Conservation (phyloP, 2,888 invertebrate genomes). For the Alviniconcha strummeri region DNA sequence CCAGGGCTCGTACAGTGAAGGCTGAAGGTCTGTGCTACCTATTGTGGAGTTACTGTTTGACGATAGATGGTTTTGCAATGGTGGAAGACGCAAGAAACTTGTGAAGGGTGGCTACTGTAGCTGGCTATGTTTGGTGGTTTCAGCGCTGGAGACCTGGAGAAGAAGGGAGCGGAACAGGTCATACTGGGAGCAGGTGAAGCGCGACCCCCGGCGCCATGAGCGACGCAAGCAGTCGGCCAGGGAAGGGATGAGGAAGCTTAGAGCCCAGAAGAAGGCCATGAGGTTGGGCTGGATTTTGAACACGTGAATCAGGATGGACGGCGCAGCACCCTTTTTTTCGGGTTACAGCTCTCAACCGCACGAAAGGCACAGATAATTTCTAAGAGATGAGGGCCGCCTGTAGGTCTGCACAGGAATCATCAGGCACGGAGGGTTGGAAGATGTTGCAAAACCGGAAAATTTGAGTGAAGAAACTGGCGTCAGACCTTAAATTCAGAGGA, state of each 20-base stretch:
- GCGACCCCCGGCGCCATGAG: slow-evolving; percentile 10
- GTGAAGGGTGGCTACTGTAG: no score
- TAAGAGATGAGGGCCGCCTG: not conserved
- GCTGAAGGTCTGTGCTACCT: no score
- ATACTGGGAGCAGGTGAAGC: slow-evolving; percentile 16
- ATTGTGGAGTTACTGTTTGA: no score
- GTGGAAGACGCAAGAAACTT: no score
- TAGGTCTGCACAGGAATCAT: no score
- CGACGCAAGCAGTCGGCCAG: slow-evolving; percentile 9
- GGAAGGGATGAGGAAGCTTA: slow-evolving; percentile 27
- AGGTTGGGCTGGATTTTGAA: not conserved
- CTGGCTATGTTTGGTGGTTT: not conserved
- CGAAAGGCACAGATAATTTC: not conserved
- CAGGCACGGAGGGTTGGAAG: no score
- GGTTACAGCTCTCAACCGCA: not conserved
- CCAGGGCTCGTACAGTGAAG: no score
- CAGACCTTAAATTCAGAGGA: no score
- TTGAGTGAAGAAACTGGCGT: no score
- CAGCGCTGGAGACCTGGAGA: slow-evolving; percentile 3
- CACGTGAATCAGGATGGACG: not conserved
- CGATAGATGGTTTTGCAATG: no score
- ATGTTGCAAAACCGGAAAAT: no score
- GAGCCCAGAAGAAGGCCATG: slow-evolving; percentile 22
- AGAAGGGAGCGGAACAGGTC: slow-evolving; percentile 1
- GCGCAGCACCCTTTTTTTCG: no score